A percentile compares a stretch with the other conserved stretches of the same genome.
These are phyloP conservation scores for Prorops nasuta DNA, from an alignment of 1,140 invertebrate species.

Conservation along the genomic window DNA sequence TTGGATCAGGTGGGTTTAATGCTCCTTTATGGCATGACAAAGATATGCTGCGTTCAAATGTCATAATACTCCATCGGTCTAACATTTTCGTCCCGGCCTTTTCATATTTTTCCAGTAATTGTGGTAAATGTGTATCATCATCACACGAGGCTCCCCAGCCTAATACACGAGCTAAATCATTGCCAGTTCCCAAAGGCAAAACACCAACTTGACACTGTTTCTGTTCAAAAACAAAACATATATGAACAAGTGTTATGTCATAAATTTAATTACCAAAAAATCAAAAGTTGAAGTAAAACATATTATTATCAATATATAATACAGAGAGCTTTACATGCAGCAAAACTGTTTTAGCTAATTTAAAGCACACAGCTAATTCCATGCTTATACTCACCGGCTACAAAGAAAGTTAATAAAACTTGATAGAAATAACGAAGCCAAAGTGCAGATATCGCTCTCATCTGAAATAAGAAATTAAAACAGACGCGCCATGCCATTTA, in stretches of 20 bases:
- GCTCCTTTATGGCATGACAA: slow-evolving; percentile 60
- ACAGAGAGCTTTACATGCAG: background rate
- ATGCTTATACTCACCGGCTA: slow-evolving; percentile 38
- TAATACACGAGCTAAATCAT: slow-evolving; percentile 89
- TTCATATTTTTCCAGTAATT: slow-evolving; percentile 90
- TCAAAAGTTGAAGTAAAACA: background rate
- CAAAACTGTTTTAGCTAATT: background rate
- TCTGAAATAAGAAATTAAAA: slow-evolving; percentile 42
- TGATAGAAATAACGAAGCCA: slow-evolving; percentile 36
- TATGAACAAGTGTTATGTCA: slow-evolving; percentile 1
- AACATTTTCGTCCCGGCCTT: slow-evolving; percentile 94
- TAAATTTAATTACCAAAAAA: slow-evolving; percentile 1
- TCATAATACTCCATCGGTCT: slow-evolving; percentile 94
- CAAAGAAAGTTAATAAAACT: slow-evolving; percentile 44
- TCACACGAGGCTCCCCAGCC: slow-evolving; percentile 97
- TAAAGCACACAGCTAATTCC: background rate
- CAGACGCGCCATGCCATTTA: slow-evolving; percentile 40
- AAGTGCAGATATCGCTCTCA: slow-evolving; percentile 32
- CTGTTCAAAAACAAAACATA: slow-evolving; percentile 52
- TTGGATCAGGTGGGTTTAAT: slow-evolving; percentile 56
- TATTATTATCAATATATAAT: background rate
- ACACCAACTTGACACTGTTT: slow-evolving; percentile 90
- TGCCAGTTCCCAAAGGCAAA: slow-evolving; percentile 91
- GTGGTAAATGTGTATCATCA: slow-evolving; percentile 89
- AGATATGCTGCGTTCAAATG: slow-evolving; percentile 75